A percentile compares a stretch with the other conserved stretches of the same genome.
Conservation (phyloP, 2,113 vertebrate species). For the Sphyrna mokarran region DNA sequence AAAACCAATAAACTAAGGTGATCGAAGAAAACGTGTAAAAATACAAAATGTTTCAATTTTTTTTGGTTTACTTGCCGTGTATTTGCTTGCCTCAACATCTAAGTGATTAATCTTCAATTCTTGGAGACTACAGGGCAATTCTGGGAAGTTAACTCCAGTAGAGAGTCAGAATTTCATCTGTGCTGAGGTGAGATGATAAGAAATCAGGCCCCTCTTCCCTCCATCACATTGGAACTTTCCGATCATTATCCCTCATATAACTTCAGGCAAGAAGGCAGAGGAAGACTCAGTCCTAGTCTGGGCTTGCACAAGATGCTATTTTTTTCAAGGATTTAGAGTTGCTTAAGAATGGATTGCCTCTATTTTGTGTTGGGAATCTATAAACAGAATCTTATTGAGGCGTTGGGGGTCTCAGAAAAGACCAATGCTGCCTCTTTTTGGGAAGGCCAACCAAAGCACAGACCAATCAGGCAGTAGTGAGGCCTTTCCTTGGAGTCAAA, state of each 20-base stretch:
- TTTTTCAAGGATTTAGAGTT: not conserved
- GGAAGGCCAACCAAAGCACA: no score
- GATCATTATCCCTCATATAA: not conserved
- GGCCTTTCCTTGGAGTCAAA: no score
- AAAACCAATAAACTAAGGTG: not conserved
- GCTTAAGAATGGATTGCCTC: not conserved
- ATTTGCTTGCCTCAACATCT: not conserved
- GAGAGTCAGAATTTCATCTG: not conserved
- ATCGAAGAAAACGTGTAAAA: not conserved
- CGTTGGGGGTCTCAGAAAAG: no score
- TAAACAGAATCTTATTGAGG: not conserved
- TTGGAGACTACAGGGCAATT: not conserved
- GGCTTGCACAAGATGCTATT: not conserved
- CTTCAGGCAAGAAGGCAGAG: not conserved
- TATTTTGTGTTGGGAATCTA: not conserved
- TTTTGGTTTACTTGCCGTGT: not conserved
- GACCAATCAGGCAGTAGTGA: no score
- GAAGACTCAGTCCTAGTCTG: not conserved
- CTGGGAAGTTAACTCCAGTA: not conserved
- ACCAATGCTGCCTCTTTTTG: no score
- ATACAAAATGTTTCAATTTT: no score
- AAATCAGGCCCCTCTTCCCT: not conserved
- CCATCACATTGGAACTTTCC: not conserved
- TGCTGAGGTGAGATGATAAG: not conserved
- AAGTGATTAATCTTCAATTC: not conserved